phyloP scores from a whole-genome alignment of 2,113 vertebrate species.

The Nicator chloris region DNA sequence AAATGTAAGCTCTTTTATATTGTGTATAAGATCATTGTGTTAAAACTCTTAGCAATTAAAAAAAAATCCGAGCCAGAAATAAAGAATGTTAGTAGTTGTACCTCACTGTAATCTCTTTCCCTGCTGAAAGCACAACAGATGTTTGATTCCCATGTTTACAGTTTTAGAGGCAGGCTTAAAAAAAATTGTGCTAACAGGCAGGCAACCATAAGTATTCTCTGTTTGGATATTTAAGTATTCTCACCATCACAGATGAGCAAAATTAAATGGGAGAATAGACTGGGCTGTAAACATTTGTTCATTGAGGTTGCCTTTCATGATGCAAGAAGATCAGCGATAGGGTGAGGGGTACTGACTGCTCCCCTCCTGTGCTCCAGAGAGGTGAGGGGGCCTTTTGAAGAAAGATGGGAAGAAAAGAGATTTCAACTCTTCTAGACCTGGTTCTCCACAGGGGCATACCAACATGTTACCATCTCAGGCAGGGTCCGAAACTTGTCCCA shows the following conservation, averaged over 20 bases:
- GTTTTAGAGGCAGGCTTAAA: neutral
- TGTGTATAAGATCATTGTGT: neutral
- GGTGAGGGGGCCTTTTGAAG: neutral
- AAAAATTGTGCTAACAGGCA: neutral
- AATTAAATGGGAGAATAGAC: neutral
- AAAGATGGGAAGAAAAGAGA: neutral
- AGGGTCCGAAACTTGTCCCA: neutral
- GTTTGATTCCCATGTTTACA: conserved; percentile 33
- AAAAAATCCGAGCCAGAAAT: neutral
- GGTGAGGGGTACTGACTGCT: neutral
- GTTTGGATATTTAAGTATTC: conserved; percentile 16
- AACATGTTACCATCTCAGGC: neutral
- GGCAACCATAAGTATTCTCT: neutral
- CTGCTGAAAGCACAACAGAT: conserved; percentile 19
- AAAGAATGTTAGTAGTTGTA: neutral
- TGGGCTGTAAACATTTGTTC: neutral
- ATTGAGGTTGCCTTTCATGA: neutral
- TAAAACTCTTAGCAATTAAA: neutral
- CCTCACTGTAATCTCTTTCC: neutral
- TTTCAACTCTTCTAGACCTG: neutral
- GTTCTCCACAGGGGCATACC: neutral
- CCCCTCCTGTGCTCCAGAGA: accelerated
- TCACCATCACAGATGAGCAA: neutral
- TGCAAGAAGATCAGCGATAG: neutral
- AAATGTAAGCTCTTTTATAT: neutral